A percentile compares a stretch with the other conserved stretches of the same genome.
These are phyloP conservation scores for Pipra filicauda DNA, from an alignment of 2,113 vertebrate species.

Conservation along the genomic window DNA sequence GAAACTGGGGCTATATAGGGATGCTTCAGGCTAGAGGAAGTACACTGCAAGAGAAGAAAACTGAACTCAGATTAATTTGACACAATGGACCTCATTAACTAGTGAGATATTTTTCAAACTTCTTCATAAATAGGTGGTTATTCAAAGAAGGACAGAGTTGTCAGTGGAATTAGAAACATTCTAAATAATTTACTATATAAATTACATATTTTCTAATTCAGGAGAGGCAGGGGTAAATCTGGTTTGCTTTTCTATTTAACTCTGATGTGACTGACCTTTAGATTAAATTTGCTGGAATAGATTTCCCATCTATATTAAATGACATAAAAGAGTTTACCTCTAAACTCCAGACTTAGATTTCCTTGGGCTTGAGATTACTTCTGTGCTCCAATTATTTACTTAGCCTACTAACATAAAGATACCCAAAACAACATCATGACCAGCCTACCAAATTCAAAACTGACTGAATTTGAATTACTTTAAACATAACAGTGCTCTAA, in stretches of 20 bases:
- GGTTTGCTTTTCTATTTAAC: constrained; percentile 49
- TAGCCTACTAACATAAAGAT: background rate
- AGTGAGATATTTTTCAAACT: background rate
- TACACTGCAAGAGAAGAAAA: background rate
- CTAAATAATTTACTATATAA: background rate
- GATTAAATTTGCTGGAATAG: constrained; percentile 51
- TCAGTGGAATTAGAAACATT: background rate
- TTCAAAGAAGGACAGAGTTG: background rate
- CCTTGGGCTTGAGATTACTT: constrained; percentile 32
- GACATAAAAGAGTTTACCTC: background rate
- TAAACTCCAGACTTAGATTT: constrained; percentile 18
- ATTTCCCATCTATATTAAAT: constrained; percentile 68
- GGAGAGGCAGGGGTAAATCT: constrained; percentile 14
- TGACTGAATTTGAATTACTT: constrained; percentile 28
- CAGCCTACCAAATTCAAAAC: constrained; percentile 20
- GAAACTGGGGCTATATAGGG: background rate
- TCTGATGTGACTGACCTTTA: constrained; percentile 56
- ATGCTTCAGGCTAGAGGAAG: background rate
- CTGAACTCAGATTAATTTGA: background rate
- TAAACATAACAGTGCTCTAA: background rate
- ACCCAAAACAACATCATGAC: constrained; percentile 9
- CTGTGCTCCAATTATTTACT: constrained; percentile 42
- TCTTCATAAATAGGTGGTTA: background rate
- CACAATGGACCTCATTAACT: background rate
- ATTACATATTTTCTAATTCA: constrained; percentile 51